These are phyloP conservation scores for Phaedon cochleariae DNA, from an alignment of 2,888 invertebrate genomes.

Conservation along the genomic window DNA sequence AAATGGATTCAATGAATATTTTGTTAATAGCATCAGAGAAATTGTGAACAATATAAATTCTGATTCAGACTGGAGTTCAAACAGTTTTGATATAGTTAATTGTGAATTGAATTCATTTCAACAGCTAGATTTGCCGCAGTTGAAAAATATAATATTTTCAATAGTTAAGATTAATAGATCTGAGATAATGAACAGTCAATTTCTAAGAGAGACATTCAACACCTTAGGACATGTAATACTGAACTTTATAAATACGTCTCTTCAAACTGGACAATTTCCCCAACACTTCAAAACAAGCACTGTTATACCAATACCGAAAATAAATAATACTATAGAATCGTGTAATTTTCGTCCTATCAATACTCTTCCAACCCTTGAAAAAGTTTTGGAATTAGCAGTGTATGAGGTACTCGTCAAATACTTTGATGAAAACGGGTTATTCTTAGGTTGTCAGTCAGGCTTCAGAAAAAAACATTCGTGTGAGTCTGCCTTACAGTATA, in stretches of 20 bases:
- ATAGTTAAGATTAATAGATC: constrained; percentile 9
- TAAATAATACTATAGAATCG: too few relatives aligned
- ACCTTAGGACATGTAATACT: constrained; percentile 11
- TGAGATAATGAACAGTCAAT: constrained; percentile 9
- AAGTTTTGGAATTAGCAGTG: too few relatives aligned
- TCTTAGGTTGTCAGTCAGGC: too few relatives aligned
- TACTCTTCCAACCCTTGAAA: too few relatives aligned
- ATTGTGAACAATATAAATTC: neutral
- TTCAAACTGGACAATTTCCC: neutral
- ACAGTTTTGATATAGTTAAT: neutral
- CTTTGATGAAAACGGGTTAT: too few relatives aligned
- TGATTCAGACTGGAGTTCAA: neutral
- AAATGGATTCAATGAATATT: constrained; percentile 2
- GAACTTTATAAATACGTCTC: constrained; percentile 6
- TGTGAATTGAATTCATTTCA: constrained; percentile 1
- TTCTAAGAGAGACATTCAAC: constrained; percentile 9
- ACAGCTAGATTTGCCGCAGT: constrained; percentile 2
- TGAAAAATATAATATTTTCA: constrained; percentile 13
- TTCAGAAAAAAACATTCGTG: too few relatives aligned
- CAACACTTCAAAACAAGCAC: neutral
- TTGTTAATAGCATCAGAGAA: neutral
- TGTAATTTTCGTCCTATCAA: too few relatives aligned
- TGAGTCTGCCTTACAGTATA: too few relatives aligned
- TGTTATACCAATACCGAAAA: too few relatives aligned
- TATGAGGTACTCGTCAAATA: too few relatives aligned